phyloP scores from a whole-genome alignment of 2,888 invertebrate species.

The Epinotia ramella region DNA sequence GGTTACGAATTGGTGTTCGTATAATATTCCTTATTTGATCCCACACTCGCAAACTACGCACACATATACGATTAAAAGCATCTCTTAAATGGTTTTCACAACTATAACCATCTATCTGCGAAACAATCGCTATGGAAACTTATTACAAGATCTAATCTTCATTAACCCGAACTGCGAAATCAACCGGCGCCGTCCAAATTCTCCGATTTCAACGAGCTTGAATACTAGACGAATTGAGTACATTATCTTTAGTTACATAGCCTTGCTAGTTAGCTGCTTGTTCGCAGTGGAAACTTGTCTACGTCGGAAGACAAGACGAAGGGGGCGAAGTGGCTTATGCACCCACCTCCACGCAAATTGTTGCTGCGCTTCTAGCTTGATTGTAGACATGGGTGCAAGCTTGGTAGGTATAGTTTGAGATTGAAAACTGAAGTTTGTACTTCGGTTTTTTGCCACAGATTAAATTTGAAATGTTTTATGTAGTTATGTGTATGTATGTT shows the following conservation, averaged over 20 bases:
- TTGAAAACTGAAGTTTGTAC: conserved; percentile 49
- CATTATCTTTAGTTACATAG: conserved; percentile 67
- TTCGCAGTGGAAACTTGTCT: conserved; percentile 68
- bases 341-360: conserved; percentile 67
- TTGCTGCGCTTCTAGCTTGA: conserved; percentile 66
- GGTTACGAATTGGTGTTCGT: background rate
- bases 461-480: background rate
- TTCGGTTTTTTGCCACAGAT: conserved; percentile 28
- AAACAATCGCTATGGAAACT: conserved; percentile 2
- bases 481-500: too few species aligned
- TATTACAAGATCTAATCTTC: conserved; percentile 27
- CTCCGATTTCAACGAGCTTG: conserved; percentile 51
- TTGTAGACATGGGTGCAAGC: conserved; percentile 53
- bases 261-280: conserved; percentile 64
- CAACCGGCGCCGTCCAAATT: conserved; percentile 30
- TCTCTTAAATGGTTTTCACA: background rate
- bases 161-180: conserved; percentile 20
- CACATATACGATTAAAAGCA: background rate
- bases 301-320: conserved; percentile 59
- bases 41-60: background rate
- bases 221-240: conserved; percentile 72
- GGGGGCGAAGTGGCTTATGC: conserved; percentile 56
- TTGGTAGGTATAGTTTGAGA: conserved; percentile 52
- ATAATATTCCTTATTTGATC: background rate
- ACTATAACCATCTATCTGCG: too few species aligned